Evolutionary conservation across 2,888 invertebrate genomes (phyloP).

Genomic region (Sphaeridia pumilis): DNA sequence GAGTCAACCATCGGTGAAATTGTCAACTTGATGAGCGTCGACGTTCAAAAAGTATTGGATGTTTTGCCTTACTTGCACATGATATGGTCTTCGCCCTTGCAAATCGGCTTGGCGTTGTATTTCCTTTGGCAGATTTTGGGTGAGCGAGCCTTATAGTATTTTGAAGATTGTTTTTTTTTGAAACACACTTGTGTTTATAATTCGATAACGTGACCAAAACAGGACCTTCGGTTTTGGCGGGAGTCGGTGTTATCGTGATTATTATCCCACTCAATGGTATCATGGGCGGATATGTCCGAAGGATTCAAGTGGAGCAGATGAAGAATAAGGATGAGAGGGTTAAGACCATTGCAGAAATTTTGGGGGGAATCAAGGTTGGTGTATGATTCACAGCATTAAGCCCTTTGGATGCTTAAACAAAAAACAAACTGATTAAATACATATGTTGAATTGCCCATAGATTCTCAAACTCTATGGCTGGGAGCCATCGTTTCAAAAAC

Average conservation of each 20-base stretch:
- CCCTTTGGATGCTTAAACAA: not conserved
- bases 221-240: conserved; percentile 66
- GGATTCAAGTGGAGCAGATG: conserved; percentile 76
- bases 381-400: too few species aligned
- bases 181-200: too few species aligned
- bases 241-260: conserved; percentile 84
- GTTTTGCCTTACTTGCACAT: conserved; percentile 44
- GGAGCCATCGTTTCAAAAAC: conserved; percentile 29
- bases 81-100: conserved; percentile 60
- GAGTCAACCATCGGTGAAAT: conserved; percentile 75
- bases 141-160: not conserved
- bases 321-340: conserved; percentile 86
- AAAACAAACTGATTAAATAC: not conserved
- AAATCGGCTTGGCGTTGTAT: conserved; percentile 70
- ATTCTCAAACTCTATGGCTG: conserved; percentile 34
- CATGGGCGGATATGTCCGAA: conserved; percentile 68
- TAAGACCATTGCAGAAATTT: conserved; percentile 83
- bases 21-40: conserved; percentile 82
- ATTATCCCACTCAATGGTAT: conserved; percentile 79
- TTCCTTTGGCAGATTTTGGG: conserved; percentile 68
- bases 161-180: not conserved
- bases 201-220: too few species aligned
- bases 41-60: conserved; percentile 78
- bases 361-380: conserved; percentile 68
- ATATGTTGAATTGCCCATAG: not conserved